phyloP scores from a whole-genome alignment of 2,888 invertebrate species.

The Caenorhabditis sp. region DNA sequence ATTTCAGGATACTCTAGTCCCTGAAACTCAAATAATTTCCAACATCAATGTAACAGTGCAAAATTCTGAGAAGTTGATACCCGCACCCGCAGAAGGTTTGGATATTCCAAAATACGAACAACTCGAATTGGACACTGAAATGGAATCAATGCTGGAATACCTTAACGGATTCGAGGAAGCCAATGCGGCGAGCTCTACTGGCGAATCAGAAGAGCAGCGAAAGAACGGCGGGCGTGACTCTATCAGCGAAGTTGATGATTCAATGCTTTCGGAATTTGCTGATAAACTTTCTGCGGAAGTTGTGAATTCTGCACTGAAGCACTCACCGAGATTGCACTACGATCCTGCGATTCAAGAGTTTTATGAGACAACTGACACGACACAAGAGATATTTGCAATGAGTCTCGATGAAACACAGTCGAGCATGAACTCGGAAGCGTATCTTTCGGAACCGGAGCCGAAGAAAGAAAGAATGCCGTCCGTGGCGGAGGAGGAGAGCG shows the following conservation, averaged over 20 bases:
- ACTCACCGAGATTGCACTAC: constrained; percentile 4
- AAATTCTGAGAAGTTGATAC: background rate
- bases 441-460: constrained; percentile 16
- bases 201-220: background rate
- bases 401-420: constrained; percentile 13
- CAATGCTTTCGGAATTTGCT: constrained; percentile 17
- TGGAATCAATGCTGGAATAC: constrained; percentile 49
- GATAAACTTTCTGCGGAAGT: constrained; percentile 23
- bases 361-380: constrained; percentile 9
- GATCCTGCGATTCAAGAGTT: constrained; percentile 22
- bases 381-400: constrained; percentile 18
- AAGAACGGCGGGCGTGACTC: constrained; percentile 22
- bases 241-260: constrained; percentile 5
- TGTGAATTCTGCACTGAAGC: constrained; percentile 10
- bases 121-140: constrained; percentile 35
- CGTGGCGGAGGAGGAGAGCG: constrained; percentile 11
- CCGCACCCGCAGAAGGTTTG: background rate
- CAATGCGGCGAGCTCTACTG: background rate
- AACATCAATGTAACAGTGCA: constrained; percentile 19
- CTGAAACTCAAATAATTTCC: constrained; percentile 45
- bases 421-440: background rate
- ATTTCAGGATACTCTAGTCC: constrained; percentile 33
- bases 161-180: constrained; percentile 37
- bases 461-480: constrained; percentile 14
- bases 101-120: background rate